Base-by-base conservation (phyloP, 2,797 vertebrate genomes). In the Psittacula derbiana region DNA sequence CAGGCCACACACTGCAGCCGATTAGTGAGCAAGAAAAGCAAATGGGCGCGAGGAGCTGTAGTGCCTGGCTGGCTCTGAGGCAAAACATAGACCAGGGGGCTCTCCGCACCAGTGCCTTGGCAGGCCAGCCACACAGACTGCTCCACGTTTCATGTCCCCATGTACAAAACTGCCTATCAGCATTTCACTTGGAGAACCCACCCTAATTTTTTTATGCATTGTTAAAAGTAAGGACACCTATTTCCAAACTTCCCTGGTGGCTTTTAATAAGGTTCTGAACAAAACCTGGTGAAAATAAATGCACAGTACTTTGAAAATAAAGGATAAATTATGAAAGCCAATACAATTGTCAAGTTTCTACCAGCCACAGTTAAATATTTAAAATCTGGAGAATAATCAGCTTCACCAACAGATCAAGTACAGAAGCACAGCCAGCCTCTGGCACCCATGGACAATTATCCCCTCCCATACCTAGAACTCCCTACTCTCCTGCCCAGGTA, bases 1-100 rank as follows among this genome's bases (percentile, higher is more conserved):
- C 61, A 94, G 82, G 70, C 88, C 92, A 94, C 17, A 17, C 6
- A 4, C 75, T 69, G 47, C 5, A 36, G 83, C 65, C 33, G 50
- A 93, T 94, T 62, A 89, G 78, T 10, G 62, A 97, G 73, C 73
- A 87, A 64, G 71, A 64, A 38, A 90, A 74, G 85, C 16, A 43
- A 70, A 74, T 4, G 18, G 11, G 40, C 24, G 31, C 8, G 21
- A 64, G 33, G 46, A 90, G 66, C 44, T 24, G 2, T 8, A 76
- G 24, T 24, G 40, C 46, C 60, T 23, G 18, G 44, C 72, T 53
- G 82, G 47, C 86, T 72, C 31, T 28, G 43, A 73, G 55, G 44
- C 44, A 61, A 60, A 82, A 50, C 43, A 61, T 72, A 79, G 70
- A 70, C 36, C 33, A 64, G 36, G 49, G 49, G 75, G 50, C 52